Evolutionary conservation across 2,888 invertebrate species (phyloP).

Genomic region (Ditylenchus weischeri): DNA sequence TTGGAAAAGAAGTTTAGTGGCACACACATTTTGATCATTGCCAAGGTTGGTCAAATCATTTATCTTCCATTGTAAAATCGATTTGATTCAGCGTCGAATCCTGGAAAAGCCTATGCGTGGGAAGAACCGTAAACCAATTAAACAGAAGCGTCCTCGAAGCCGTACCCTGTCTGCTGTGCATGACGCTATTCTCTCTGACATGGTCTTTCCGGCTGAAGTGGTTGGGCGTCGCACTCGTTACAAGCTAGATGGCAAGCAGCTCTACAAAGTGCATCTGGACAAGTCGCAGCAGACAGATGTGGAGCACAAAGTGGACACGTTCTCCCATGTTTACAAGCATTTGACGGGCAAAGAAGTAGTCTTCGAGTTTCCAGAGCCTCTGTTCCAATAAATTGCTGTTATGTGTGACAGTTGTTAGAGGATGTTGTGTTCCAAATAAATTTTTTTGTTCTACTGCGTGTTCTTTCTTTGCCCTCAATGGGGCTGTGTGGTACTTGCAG

Average conservation of each 20-base stretch:
- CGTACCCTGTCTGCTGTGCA: conserved; percentile 95
- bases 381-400: conserved; percentile 57
- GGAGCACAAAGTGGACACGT: conserved; percentile 95
- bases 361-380: conserved; percentile 98
- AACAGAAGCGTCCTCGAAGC: conserved; percentile 72
- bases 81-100: conserved; percentile 77
- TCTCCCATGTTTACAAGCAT: conserved; percentile 96
- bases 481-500: too few relatives aligned
- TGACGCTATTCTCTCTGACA: conserved; percentile 90
- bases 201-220: conserved; percentile 97
- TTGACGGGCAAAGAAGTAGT: conserved; percentile 96
- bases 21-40: conserved; percentile 95
- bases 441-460: too few relatives aligned
- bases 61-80: neutral
- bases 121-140: conserved; percentile 64
- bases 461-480: too few relatives aligned
- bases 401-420: neutral
- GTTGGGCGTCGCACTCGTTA: conserved; percentile 95
- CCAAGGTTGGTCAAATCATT: conserved; percentile 62
- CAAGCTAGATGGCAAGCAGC: conserved; percentile 88
- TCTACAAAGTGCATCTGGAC: conserved; percentile 81
- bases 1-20: conserved; percentile 99
- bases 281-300: conserved; percentile 99
- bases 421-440: neutral
- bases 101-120: conserved; percentile 94